Base-by-base conservation (phyloP, 2,888 invertebrate species). In the Volucella zonaria region DNA sequence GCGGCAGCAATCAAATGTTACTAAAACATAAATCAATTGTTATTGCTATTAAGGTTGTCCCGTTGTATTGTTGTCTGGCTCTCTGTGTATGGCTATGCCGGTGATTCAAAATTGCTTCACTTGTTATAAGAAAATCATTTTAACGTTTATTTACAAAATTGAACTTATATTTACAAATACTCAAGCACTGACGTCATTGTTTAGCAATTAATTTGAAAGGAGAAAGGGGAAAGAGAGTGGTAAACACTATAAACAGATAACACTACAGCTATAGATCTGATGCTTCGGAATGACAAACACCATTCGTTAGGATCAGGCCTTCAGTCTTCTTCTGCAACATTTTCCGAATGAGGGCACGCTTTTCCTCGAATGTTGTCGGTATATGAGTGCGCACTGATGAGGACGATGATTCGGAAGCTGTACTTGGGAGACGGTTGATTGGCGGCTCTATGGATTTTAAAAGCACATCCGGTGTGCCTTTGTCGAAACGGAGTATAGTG, bases 251-350 rank as follows among this genome's bases (percentile, higher is more conserved):
- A 42, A 6, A n/a, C 15, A 3, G 59, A 10, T 9, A 31, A 43
- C n/a, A n/a, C 70, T 70, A 49, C 31, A 40, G 45, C 43, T 80
- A 80, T 18, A 80, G 51, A 10, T 83, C 80, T 15, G 83, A 87
- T 12, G 86, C 80, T 11, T 89, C 88, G 0, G 87, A 87, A 82
- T 88, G 89, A 10, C 89, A 87, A 9, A 87, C 89, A 31, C 87
- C 88, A 66, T 88, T 90, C 1, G 89, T 73, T 59, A 88, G 87
- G 15, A 90, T 42, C n/a, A 71, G 11, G 14, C 56, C 62, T 11
- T 56, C 76, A 31, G 88, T 88, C 45, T 89, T 89, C 3, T 88
- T 86, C 51, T 88, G 88, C 10, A 90, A 49, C 62, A 89, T 83
- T 9, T 88, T 87, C 12, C 87, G 87, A 18, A 90, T 74, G 10